Conservation (phyloP, 2,888 invertebrate genomes). For the Ptilodon capucinus region DNA sequence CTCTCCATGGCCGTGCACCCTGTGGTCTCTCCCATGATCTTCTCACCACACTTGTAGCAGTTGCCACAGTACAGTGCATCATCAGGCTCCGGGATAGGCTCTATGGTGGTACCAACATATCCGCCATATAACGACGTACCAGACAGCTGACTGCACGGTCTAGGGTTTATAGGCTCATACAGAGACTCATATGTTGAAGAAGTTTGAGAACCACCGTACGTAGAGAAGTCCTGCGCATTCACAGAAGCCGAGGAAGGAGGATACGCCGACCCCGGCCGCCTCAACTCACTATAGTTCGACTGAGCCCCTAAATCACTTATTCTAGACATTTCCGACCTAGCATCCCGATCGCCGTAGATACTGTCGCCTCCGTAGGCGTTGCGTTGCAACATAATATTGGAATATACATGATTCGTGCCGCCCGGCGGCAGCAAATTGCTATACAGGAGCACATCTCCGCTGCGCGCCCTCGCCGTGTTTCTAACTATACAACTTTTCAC, state of each 20-base stretch:
- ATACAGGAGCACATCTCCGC: conserved; percentile 73
- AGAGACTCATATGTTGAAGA: conserved; percentile 86
- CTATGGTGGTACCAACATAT: conserved; percentile 88
- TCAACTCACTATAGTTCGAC: conserved; percentile 84
- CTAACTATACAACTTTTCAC: conserved; percentile 79
- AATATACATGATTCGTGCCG: conserved; percentile 77
- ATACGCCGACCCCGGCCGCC: conserved; percentile 83
- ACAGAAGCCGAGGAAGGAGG: conserved; percentile 76
- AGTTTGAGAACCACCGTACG: conserved; percentile 82
- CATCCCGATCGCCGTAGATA: conserved; percentile 67
- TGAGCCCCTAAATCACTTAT: conserved; percentile 78
- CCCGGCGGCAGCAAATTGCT: conserved; percentile 76
- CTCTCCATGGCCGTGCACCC: conserved; percentile 99
- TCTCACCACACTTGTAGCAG: conserved; percentile 95
- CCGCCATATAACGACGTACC: conserved; percentile 84
- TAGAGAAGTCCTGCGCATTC: conserved; percentile 80
- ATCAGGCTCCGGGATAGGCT: conserved; percentile 89
- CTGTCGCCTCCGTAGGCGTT: conserved; percentile 77
- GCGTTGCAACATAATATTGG: conserved; percentile 73
- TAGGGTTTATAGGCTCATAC: conserved; percentile 85
- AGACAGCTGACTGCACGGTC: conserved; percentile 83
- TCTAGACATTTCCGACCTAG: conserved; percentile 74
- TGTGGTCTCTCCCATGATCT: conserved; percentile 96
- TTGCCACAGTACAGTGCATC: conserved; percentile 91
- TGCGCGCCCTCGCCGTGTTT: conserved; percentile 63